Conservation (phyloP, 1,140 invertebrate species). For the Vollenhovia emeryi region DNA sequence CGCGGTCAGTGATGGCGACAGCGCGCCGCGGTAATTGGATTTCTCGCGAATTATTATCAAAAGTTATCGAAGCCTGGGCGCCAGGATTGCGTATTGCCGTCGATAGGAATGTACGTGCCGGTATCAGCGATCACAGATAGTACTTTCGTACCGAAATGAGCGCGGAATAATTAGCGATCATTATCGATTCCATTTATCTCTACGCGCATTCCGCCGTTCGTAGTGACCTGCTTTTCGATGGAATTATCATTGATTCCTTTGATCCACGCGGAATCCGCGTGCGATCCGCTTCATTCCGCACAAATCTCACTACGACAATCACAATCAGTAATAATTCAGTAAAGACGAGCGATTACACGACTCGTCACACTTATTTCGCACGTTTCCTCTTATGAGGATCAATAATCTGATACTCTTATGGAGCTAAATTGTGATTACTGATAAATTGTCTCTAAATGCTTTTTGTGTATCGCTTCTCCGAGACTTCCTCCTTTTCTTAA, state of each 20-base stretch:
- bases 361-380: neutral
- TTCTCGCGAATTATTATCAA: slow-evolving; percentile 54
- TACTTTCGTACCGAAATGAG: slow-evolving; percentile 47
- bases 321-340: neutral
- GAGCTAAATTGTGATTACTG: neutral
- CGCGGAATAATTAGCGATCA: slow-evolving; percentile 54
- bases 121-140: slow-evolving; percentile 44
- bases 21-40: slow-evolving; percentile 56
- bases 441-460: neutral
- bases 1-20: neutral
- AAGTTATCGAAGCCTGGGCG: slow-evolving; percentile 59
- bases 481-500: neutral
- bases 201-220: neutral
- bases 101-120: slow-evolving; percentile 32
- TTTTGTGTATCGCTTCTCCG: neutral
- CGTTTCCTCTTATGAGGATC: neutral
- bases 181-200: slow-evolving; percentile 50
- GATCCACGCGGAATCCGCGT: neutral
- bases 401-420: neutral
- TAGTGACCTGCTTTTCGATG: neutral
- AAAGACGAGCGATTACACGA: neutral
- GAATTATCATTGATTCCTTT: slow-evolving; percentile 31
- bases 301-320: neutral
- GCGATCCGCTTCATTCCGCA: neutral
- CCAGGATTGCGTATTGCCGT: slow-evolving; percentile 11